These are phyloP conservation scores for Caenorhabditis panamensis DNA, from an alignment of 2,888 invertebrate species.

Conservation along the genomic window DNA sequence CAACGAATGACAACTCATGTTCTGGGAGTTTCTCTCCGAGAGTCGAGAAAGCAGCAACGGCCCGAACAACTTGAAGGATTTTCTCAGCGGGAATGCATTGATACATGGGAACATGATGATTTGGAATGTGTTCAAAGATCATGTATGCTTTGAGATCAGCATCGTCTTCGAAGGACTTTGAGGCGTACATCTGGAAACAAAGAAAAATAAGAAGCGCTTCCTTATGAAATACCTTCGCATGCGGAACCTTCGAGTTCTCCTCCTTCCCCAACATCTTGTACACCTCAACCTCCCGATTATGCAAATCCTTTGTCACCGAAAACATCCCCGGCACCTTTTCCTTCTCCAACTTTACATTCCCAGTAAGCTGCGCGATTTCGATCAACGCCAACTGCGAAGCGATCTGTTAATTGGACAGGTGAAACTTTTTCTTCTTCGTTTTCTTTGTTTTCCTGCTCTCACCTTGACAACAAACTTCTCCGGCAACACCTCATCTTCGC, in stretches of 20 bases:
- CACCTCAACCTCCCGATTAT: constrained; percentile 17
- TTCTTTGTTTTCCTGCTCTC: constrained; percentile 20
- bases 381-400: constrained; percentile 9
- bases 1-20: constrained; percentile 34
- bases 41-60: constrained; percentile 35
- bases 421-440: constrained; percentile 11
- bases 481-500: constrained; percentile 5
- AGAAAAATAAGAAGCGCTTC: background rate
- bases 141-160: constrained; percentile 47
- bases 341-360: constrained; percentile 6
- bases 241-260: background rate
- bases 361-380: constrained; percentile 14
- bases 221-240: background rate
- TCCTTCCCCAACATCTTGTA: background rate
- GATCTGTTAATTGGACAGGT: constrained; percentile 31
- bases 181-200: constrained; percentile 51
- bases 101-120: constrained; percentile 30
- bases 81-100: constrained; percentile 43
- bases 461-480: constrained; percentile 25
- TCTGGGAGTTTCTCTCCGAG: constrained; percentile 38
- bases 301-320: background rate
- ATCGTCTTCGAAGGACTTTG: constrained; percentile 39
- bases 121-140: constrained; percentile 46
- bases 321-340: constrained; percentile 1
- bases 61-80: constrained; percentile 33